Conservation (phyloP, 2,888 invertebrate genomes). For the Diaphora mendica region DNA sequence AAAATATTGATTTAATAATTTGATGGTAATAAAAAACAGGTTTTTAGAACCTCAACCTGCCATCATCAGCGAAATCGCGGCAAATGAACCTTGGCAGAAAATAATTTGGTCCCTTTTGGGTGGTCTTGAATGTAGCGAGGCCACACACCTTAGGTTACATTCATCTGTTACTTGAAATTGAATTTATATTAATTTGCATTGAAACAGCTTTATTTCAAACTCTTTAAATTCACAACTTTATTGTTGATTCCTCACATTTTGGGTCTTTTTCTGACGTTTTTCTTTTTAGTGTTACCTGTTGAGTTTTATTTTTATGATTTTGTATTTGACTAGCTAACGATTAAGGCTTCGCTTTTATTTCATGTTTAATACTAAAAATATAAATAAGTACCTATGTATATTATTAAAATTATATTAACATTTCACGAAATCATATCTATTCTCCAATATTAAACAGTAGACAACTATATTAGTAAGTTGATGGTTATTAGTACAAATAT, state of each 20-base stretch:
- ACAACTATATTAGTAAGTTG: too few relatives aligned
- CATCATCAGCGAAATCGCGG: constrained; percentile 9
- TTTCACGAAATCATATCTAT: too few relatives aligned
- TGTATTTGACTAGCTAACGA: neutral
- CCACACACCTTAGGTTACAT: constrained; percentile 63
- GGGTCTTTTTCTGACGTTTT: neutral
- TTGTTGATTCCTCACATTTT: constrained; percentile 45
- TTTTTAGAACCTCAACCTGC: constrained; percentile 3
- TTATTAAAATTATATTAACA: too few relatives aligned
- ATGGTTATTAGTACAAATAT: too few relatives aligned
- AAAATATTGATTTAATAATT: constrained; percentile 6
- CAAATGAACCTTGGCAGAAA: constrained; percentile 12
- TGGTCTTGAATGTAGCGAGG: constrained; percentile 56
- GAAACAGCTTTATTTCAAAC: constrained; percentile 55
- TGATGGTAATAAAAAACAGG: constrained; percentile 3
- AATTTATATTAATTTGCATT: constrained; percentile 52
- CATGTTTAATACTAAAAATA: too few relatives aligned
- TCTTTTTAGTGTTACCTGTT: constrained; percentile 5
- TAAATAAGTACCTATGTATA: neutral
- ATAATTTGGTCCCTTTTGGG: constrained; percentile 50
- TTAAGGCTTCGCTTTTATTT: neutral
- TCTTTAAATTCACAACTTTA: constrained; percentile 63
- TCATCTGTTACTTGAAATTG: constrained; percentile 51
- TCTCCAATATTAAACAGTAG: too few relatives aligned
- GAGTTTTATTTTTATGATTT: neutral